Evolutionary conservation across 1,140 invertebrate genomes (phyloP), one percentile per base, ranked within the genome.

Genomic region (Caenorhabditis latens): DNA sequence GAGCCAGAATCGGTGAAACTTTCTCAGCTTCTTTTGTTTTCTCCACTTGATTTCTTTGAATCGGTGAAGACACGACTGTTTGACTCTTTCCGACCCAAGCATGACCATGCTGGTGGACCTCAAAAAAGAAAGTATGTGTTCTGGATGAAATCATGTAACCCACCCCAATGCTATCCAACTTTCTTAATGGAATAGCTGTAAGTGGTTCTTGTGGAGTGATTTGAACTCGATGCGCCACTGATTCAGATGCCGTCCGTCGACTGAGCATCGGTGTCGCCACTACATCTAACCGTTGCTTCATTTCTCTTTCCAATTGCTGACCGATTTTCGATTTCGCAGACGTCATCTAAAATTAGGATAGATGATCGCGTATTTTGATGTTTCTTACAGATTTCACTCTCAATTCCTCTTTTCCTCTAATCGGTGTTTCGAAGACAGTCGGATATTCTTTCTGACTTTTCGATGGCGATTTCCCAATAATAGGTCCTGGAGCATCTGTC

Each of bases 111-210:
- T 71, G 40, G 43, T 71, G 65, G 24, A 43, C 5, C 65, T 71
- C 19, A 46, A 71, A 67, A 32, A 61, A 61, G 1, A 61, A 61
- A 24, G 50, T 50, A 1, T 32, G 32, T 32, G 32, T 32, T 32
- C 32, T 32, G 32, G 32, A 32, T 32, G 32, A 32, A 32, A 32
- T 32, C 32, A 32, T 32, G 1, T 1, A 32, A 42, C 42, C 5
- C 19, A 71, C 65, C 42, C 65, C 65, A 71, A 71, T 71, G 16
- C 65, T 71, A 71, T 71, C 65, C 14, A 71, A 16, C 46, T 71
- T 71, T 46, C 65, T 43, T 16, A 71, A 46, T 0, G 65, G 65
- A 71, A 71, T 71, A 5, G 65, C 65, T 71, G 65, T 46, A 19
- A 48, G 65, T 71, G 65, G 65, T n/a, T 48, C 65, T n/a, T n/a